Evolutionary conservation across 2,797 vertebrate species (phyloP).

Genomic region (Hephaestus fuliginosus): DNA sequence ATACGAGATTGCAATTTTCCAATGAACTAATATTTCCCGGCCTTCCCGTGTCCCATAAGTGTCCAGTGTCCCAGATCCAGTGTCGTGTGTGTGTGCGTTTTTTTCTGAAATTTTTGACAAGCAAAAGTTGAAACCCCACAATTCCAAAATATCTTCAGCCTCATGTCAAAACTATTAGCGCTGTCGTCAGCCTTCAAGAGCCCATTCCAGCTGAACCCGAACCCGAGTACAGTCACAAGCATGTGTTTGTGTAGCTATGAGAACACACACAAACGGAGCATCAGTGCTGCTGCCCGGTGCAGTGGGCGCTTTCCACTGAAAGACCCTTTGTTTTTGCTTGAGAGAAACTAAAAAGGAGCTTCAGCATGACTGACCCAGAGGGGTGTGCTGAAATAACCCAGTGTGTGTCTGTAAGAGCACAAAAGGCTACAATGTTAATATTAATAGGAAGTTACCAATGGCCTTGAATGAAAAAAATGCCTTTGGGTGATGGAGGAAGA

Average conservation of each 20-base stretch:
- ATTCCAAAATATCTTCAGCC: background rate
- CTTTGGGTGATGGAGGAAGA: constrained; percentile 9
- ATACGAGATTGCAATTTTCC: background rate
- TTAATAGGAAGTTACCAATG: constrained; percentile 35
- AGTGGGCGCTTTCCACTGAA: constrained; percentile 73
- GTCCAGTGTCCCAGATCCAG: background rate
- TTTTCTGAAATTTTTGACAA: background rate
- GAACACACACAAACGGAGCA: constrained; percentile 60
- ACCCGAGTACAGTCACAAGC: constrained; percentile 69
- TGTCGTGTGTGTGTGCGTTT: background rate
- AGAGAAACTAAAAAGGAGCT: constrained; percentile 67
- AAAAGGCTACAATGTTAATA: constrained; percentile 62
- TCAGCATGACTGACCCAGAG: constrained; percentile 74
- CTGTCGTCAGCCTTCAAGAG: constrained; percentile 20
- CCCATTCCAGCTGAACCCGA: constrained; percentile 27
- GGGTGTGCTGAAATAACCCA: constrained; percentile 68
- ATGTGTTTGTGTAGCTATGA: constrained; percentile 68
- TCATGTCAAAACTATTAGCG: constrained; percentile 15
- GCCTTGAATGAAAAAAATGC: constrained; percentile 37
- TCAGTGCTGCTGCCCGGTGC: constrained; percentile 65
- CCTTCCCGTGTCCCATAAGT: background rate
- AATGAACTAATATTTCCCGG: background rate
- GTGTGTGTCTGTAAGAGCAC: constrained; percentile 37
- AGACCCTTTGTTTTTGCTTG: constrained; percentile 72
- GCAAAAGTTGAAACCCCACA: background rate